These are phyloP conservation scores for Pseudolaguvia tuberculata DNA, from an alignment of 2,113 vertebrate species.

Conservation along the genomic window DNA sequence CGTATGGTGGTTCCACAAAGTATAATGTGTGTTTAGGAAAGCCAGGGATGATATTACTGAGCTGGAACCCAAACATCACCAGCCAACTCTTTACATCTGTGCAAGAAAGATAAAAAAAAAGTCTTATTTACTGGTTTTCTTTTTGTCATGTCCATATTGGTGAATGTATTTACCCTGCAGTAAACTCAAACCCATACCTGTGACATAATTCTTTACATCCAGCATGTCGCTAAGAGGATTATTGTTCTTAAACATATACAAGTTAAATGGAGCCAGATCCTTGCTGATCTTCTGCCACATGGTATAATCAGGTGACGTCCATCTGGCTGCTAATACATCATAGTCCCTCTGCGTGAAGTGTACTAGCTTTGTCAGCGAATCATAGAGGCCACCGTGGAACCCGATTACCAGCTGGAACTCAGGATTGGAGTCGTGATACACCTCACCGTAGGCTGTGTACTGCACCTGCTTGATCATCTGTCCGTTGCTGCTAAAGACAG, in stretches of 20 bases:
- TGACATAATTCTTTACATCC: constrained; percentile 96
- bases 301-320: constrained; percentile 94
- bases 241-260: constrained; percentile 99
- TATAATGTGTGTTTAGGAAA: constrained; percentile 94
- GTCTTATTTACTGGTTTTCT: neutral
- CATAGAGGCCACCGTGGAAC: constrained; percentile 96
- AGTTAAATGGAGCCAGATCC: constrained; percentile 89
- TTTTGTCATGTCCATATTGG: neutral
- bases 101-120: constrained; percentile 29
- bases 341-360: constrained; percentile 98
- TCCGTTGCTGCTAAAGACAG: constrained; percentile 96
- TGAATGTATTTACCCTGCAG: constrained; percentile 2
- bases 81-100: constrained; percentile 99
- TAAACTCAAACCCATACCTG: constrained; percentile 69
- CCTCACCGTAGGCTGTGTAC: constrained; percentile 95
- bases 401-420: constrained; percentile 96
- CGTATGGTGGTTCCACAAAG: constrained; percentile 92
- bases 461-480: constrained; percentile 98
- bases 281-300: constrained; percentile 94
- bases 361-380: constrained; percentile 90
- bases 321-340: constrained; percentile 91
- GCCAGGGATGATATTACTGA: constrained; percentile 97
- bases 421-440: constrained; percentile 94
- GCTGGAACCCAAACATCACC: constrained; percentile 99
- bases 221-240: constrained; percentile 96